Evolutionary conservation across 2,888 invertebrate genomes (phyloP).

Genomic region (Tinea semifulvella): DNA sequence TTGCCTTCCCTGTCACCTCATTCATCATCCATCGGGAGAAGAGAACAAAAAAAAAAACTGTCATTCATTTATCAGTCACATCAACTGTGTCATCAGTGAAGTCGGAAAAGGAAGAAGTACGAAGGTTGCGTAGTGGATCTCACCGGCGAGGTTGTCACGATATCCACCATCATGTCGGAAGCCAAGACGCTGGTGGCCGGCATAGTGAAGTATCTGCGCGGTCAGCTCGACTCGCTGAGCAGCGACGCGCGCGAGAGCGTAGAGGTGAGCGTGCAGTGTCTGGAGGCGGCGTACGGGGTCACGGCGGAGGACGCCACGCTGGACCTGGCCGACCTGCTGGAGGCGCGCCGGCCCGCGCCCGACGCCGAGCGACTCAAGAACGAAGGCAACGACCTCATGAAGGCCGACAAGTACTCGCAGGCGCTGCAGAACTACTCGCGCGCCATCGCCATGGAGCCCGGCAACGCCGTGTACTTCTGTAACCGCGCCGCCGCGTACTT

Average conservation of each 20-base stretch:
- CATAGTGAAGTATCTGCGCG: conserved; percentile 65
- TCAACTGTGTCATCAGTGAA: too few relatives aligned
- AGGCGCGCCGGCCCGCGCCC: conserved; percentile 29
- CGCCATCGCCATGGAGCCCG: conserved; percentile 87
- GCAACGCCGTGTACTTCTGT: conserved; percentile 95
- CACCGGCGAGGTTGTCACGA: too few relatives aligned
- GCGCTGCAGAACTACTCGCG: conserved; percentile 87
- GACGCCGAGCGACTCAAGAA: conserved; percentile 88
- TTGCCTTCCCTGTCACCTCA: too few relatives aligned
- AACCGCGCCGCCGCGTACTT: conserved; percentile 97
- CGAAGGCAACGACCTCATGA: conserved; percentile 91
- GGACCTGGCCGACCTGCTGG: conserved; percentile 41
- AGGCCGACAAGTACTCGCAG: conserved; percentile 78
- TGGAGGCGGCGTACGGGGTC: conserved; percentile 89
- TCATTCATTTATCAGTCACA: too few relatives aligned
- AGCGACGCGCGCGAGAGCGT: conserved; percentile 74
- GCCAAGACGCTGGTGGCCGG: conserved; percentile 52
- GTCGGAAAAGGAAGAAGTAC: too few relatives aligned
- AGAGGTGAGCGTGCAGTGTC: conserved; percentile 94
- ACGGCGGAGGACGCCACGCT: conserved; percentile 49
- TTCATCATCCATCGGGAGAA: too few relatives aligned
- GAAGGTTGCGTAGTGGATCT: too few relatives aligned
- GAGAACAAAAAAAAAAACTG: too few relatives aligned
- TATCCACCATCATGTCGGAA: too few relatives aligned
- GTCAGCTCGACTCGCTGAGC: conserved; percentile 54